These are phyloP conservation scores for Hemicordylus capensis DNA, from an alignment of 2,113 vertebrate species.

Conservation along the genomic window DNA sequence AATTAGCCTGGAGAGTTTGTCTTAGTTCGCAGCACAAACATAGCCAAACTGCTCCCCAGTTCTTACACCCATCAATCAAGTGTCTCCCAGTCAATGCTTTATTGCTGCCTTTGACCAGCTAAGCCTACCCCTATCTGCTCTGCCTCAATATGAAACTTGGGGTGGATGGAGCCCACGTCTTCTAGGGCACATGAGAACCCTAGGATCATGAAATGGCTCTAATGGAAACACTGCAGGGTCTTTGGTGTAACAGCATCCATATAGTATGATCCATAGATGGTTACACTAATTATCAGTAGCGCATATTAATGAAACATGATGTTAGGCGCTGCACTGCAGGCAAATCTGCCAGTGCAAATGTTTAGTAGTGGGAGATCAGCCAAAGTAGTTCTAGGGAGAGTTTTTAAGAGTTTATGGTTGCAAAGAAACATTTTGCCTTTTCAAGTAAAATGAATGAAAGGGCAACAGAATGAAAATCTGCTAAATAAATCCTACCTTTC, in stretches of 20 bases:
- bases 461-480: slow-evolving; percentile 14
- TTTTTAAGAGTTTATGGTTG: not conserved
- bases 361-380: not conserved
- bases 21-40: too few species aligned
- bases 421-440: not conserved
- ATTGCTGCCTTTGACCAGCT: too few species aligned
- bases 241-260: not conserved
- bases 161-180: too few species aligned
- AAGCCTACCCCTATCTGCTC: too few species aligned
- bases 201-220: not conserved
- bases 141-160: too few species aligned
- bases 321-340: not conserved
- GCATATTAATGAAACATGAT: not conserved
- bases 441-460: not conserved
- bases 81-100: too few species aligned
- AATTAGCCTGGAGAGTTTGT: not conserved
- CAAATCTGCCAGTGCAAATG: not conserved
- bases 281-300: not conserved
- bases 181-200: too few species aligned
- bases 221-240: not conserved
- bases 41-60: not conserved
- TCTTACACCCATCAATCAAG: not conserved
- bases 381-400: not conserved
- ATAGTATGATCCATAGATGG: not conserved
- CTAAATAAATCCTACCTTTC: not conserved